phyloP scores from a whole-genome alignment of 2,888 invertebrate genomes.

The Ernsta delagoae region DNA sequence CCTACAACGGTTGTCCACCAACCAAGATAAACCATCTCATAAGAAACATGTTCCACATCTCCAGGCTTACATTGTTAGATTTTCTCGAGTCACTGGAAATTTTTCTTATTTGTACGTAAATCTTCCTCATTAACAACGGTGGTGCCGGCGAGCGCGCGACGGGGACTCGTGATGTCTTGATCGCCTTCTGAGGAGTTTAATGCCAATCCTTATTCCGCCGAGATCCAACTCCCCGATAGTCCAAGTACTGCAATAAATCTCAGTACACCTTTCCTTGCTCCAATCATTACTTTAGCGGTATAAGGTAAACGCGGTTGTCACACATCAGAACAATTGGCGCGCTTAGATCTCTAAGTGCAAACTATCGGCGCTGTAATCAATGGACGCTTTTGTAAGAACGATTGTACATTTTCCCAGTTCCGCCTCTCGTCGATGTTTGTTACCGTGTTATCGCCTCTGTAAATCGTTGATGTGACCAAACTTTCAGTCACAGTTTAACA shows the following conservation, averaged over 20 bases:
- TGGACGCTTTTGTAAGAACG: constrained; percentile 28
- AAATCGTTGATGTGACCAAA: constrained; percentile 1
- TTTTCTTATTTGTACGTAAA: constrained; percentile 9
- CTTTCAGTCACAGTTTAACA: not conserved
- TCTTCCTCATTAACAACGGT: constrained; percentile 11
- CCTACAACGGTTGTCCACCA: not conserved
- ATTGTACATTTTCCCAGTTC: not conserved
- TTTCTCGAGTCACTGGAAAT: not conserved
- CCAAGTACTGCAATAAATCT: constrained; percentile 28
- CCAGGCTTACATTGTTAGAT: not conserved
- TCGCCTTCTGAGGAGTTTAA: constrained; percentile 28
- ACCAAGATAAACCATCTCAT: not conserved
- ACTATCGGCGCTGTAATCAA: constrained; percentile 29
- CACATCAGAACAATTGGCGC: constrained; percentile 36
- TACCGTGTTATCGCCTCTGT: not conserved
- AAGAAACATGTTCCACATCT: not conserved
- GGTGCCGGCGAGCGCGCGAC: not conserved
- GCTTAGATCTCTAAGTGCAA: constrained; percentile 31
- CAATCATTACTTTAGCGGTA: constrained; percentile 33
- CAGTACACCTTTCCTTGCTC: constrained; percentile 27
- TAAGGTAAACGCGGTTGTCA: constrained; percentile 29
- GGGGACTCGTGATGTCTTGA: constrained; percentile 35
- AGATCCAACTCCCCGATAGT: constrained; percentile 25
- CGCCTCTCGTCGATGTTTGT: not conserved
- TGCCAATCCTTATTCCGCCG: constrained; percentile 15